These are phyloP conservation scores for Hippocampus zosterae DNA, from an alignment of 2,113 vertebrate genomes.

Conservation along the genomic window DNA sequence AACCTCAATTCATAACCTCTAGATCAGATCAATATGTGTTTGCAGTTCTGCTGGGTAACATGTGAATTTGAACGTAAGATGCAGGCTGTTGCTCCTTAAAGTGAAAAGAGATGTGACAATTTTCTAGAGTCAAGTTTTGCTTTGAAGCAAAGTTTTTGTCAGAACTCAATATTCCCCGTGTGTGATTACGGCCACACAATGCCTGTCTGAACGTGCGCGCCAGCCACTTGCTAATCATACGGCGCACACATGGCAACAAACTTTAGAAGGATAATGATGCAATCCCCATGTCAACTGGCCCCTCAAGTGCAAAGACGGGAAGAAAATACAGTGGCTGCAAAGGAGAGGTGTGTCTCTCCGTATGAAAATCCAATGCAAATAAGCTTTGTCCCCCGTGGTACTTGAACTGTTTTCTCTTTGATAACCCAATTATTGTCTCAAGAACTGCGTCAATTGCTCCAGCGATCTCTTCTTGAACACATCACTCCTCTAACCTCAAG, in stretches of 20 bases:
- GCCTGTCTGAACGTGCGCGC: slow-evolving; percentile 18
- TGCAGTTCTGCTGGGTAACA: background rate
- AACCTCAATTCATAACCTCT: background rate
- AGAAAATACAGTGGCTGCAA: slow-evolving; percentile 75
- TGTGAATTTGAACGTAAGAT: background rate
- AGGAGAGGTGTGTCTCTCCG: slow-evolving; percentile 85
- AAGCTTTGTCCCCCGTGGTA: slow-evolving; percentile 98
- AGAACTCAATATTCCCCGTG: slow-evolving; percentile 42
- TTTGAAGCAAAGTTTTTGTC: slow-evolving; percentile 30
- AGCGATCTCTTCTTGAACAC: slow-evolving; percentile 99
- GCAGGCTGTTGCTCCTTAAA: background rate
- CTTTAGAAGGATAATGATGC: slow-evolving; percentile 91
- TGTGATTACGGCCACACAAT: slow-evolving; percentile 11
- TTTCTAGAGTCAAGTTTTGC: slow-evolving; percentile 24
- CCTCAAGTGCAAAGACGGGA: slow-evolving; percentile 75
- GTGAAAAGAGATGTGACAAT: slow-evolving; percentile 3
- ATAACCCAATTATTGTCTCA: slow-evolving; percentile 99
- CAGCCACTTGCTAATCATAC: slow-evolving; percentile 82
- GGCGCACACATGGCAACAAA: slow-evolving; percentile 82
- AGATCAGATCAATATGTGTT: background rate
- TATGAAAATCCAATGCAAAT: slow-evolving; percentile 99
- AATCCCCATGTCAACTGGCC: slow-evolving; percentile 88
- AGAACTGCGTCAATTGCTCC: slow-evolving; percentile 99
- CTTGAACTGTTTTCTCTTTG: slow-evolving; percentile 99
- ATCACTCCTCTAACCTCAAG: slow-evolving; percentile 99